Conservation (phyloP, 2,888 invertebrate species). For the Stenichneumon culpator region DNA sequence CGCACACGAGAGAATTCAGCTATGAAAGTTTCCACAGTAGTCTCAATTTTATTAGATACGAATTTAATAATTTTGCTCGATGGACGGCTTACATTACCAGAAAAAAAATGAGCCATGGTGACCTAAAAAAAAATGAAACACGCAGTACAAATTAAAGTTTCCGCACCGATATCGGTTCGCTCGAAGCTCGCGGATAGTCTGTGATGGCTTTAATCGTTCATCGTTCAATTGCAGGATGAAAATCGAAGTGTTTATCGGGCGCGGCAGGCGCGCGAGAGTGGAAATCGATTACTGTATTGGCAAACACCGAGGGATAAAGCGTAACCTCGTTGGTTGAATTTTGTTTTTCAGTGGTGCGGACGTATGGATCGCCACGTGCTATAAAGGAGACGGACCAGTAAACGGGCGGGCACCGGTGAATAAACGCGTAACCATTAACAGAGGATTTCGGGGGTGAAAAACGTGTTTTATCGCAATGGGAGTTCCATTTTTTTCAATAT, state of each 20-base stretch:
- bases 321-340: slow-evolving; percentile 12
- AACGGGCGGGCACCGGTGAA: neutral
- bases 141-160: neutral
- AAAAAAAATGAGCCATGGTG: neutral
- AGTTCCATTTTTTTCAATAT: neutral
- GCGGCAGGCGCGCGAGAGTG: slow-evolving; percentile 8
- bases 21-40: neutral
- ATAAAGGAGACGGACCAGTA: neutral
- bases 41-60: too few species aligned
- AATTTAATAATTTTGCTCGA: neutral
- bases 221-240: slow-evolving; percentile 20
- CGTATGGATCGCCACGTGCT: neutral
- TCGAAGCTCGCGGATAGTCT: slow-evolving; percentile 8
- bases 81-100: neutral
- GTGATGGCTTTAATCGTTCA: slow-evolving; percentile 20
- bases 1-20: neutral
- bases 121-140: neutral
- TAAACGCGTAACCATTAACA: neutral
- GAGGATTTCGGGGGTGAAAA: neutral
- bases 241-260: slow-evolving; percentile 22
- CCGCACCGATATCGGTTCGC: neutral
- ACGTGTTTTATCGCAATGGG: neutral
- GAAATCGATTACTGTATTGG: slow-evolving; percentile 18
- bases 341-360: neutral
- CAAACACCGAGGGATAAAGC: slow-evolving; percentile 29